Conservation (phyloP, 2,888 invertebrate species). For the Cepaea hortensis region DNA sequence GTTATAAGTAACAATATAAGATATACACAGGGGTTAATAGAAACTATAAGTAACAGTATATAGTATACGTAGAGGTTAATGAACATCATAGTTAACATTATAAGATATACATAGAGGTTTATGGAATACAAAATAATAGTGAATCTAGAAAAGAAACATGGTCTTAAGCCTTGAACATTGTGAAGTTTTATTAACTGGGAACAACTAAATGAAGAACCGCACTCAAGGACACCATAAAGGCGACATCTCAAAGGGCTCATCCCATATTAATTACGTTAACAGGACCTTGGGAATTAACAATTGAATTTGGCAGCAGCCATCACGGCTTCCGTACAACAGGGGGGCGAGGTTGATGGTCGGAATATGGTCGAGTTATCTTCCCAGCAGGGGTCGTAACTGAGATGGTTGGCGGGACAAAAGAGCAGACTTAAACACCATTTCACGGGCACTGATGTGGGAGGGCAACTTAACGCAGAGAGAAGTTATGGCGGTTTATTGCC, state of each 20-base stretch:
- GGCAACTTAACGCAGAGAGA: constrained; percentile 36
- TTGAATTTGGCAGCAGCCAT: constrained; percentile 46
- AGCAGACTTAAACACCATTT: constrained; percentile 17
- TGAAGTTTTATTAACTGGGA: no score
- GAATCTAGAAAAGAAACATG: no score
- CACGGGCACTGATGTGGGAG: constrained; percentile 46
- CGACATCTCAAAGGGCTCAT: not conserved
- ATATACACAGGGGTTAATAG: no score
- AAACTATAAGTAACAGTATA: no score
- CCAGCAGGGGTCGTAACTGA: constrained; percentile 41
- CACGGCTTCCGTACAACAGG: constrained; percentile 42
- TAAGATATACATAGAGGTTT: no score
- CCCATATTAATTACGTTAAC: constrained; percentile 53
- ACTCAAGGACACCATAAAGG: no score
- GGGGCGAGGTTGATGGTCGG: constrained; percentile 31
- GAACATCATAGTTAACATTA: no score
- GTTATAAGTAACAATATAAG: no score
- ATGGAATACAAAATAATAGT: no score
- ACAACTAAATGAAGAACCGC: no score
- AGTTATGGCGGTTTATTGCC: constrained; percentile 20
- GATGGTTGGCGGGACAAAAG: constrained; percentile 15
- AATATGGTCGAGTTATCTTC: constrained; percentile 43
- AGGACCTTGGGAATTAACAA: constrained; percentile 52
- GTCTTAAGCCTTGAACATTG: no score
- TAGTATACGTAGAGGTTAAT: no score